Evolutionary conservation across 2,113 vertebrate genomes (phyloP).

Genomic region (Sitta europaea): DNA sequence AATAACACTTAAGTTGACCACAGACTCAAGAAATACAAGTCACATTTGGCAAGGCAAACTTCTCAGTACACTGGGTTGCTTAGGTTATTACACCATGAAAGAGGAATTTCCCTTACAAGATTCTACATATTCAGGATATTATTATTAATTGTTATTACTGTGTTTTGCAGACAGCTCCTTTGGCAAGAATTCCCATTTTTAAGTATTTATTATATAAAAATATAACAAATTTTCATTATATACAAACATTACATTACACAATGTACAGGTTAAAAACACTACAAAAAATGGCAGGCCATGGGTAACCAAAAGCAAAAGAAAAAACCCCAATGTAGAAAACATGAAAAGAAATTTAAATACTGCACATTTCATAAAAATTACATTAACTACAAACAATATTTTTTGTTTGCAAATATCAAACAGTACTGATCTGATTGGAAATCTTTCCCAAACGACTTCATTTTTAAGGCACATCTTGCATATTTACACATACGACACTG

Average conservation of each 20-base stretch:
- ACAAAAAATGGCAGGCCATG: constrained; percentile 77
- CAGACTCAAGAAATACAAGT: constrained; percentile 77
- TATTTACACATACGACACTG: constrained; percentile 72
- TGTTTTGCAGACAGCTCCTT: constrained; percentile 77
- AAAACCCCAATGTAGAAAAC: constrained; percentile 33
- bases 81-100: constrained; percentile 59
- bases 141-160: constrained; percentile 33
- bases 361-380: constrained; percentile 86
- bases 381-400: constrained; percentile 74
- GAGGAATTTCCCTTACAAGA: constrained; percentile 73
- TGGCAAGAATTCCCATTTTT: constrained; percentile 77
- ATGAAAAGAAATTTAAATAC: constrained; percentile 73
- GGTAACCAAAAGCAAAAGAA: constrained; percentile 61
- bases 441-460: constrained; percentile 72
- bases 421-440: constrained; percentile 75
- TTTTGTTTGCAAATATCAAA: constrained; percentile 81
- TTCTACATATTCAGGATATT: constrained; percentile 55
- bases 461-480: constrained; percentile 83
- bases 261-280: constrained; percentile 82
- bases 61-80: constrained; percentile 68
- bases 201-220: constrained; percentile 82
- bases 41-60: constrained; percentile 77
- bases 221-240: constrained; percentile 81
- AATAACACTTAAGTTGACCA: constrained; percentile 78
- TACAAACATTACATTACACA: constrained; percentile 85